These are phyloP conservation scores for Musca domestica DNA, from an alignment of 1,140 invertebrate species.

Conservation along the genomic window DNA sequence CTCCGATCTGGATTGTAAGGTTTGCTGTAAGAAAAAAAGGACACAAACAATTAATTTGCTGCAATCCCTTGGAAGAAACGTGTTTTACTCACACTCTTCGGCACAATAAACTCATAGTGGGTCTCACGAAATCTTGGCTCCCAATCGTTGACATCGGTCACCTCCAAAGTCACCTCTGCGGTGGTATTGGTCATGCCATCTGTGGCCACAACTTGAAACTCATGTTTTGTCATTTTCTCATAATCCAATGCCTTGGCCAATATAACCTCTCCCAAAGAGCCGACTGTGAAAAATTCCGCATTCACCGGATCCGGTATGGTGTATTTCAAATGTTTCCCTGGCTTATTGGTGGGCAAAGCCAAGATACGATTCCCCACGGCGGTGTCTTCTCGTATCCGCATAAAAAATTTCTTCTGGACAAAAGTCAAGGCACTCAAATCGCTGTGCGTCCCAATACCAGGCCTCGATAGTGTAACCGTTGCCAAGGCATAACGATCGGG, in stretches of 20 bases:
- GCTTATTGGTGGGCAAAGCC: conserved; percentile 62
- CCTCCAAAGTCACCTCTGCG: conserved; percentile 71
- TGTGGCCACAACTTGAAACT: conserved; percentile 78
- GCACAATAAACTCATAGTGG: conserved; percentile 75
- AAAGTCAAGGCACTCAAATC: conserved; percentile 61
- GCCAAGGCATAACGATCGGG: conserved; percentile 81
- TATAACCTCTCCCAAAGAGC: conserved; percentile 75
- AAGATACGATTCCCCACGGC: conserved; percentile 70
- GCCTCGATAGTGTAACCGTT: conserved; percentile 66
- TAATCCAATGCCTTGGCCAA: conserved; percentile 77
- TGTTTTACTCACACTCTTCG: conserved; percentile 51
- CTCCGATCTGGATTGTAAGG: conserved; percentile 40
- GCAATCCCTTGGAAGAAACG: background rate
- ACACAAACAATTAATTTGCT: background rate
- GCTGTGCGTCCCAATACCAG: conserved; percentile 46
- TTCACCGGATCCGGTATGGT: conserved; percentile 48
- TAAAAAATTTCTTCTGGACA: conserved; percentile 69
- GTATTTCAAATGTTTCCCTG: conserved; percentile 57
- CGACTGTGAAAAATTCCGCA: conserved; percentile 62
- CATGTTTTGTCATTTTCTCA: conserved; percentile 70
- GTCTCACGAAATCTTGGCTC: conserved; percentile 84
- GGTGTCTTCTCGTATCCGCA: conserved; percentile 73
- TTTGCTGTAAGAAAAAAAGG: conserved; percentile 31
- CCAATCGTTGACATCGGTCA: conserved; percentile 90
- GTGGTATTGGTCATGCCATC: conserved; percentile 65